Percentiles rank a stretch among this genome's conserved stretches.
phyloP scores from a whole-genome alignment of 2,888 invertebrate genomes.

The Dryobotodes eremita region DNA sequence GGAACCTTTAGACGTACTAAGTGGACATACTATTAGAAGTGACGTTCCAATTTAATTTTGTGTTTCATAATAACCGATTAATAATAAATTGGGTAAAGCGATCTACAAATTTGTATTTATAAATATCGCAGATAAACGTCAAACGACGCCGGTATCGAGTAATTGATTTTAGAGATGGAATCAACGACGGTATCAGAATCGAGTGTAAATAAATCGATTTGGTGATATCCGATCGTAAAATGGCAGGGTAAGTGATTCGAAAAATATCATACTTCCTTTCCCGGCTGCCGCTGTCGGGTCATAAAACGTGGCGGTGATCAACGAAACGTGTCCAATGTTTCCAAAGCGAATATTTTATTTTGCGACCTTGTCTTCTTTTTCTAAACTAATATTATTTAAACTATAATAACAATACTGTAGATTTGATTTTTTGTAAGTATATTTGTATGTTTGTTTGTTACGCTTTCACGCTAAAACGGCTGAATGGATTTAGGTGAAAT shows the following conservation, averaged over 20 bases:
- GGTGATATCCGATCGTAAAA: slow-evolving; percentile 27
- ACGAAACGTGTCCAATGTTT: slow-evolving; percentile 15
- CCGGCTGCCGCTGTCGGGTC: slow-evolving; percentile 11
- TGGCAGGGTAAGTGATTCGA: slow-evolving; percentile 12
- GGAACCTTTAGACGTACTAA: neutral
- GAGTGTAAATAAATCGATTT: slow-evolving; percentile 34
- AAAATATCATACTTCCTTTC: slow-evolving; percentile 29
- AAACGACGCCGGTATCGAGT: neutral
- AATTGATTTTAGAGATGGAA: slow-evolving; percentile 11
- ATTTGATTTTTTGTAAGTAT: too few species aligned
- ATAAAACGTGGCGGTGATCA: slow-evolving; percentile 27
- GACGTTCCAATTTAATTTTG: neutral
- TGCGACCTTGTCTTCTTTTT: neutral
- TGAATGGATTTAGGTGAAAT: too few species aligned
- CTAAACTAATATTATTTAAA: neutral
- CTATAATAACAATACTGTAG: too few species aligned
- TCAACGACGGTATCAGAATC: slow-evolving; percentile 15
- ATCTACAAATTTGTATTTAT: neutral
- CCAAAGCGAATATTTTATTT: slow-evolving; percentile 12
- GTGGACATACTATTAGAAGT: neutral
- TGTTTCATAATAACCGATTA: neutral
- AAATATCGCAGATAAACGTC: neutral
- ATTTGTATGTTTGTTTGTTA: too few species aligned
- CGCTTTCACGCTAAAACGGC: too few species aligned
- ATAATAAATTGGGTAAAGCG: slow-evolving; percentile 4